These are phyloP conservation scores for Macropus fuliginosus DNA, from an alignment of 2,797 vertebrate species.

Conservation along the genomic window DNA sequence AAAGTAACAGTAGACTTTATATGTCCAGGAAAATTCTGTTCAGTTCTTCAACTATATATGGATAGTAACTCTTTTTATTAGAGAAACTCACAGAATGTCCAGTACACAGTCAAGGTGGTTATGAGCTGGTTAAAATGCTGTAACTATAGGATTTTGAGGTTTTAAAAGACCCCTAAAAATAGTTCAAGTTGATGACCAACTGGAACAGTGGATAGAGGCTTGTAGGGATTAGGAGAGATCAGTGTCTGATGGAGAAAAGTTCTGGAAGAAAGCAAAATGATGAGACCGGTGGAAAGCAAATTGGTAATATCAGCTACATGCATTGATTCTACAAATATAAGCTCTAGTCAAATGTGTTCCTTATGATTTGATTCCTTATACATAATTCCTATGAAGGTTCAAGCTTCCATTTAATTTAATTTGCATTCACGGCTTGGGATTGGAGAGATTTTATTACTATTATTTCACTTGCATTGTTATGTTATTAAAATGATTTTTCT, in stretches of 20 bases:
- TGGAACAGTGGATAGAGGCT: neutral
- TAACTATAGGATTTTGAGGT: neutral
- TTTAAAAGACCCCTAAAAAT: neutral
- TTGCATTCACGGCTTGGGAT: neutral
- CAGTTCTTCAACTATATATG: neutral
- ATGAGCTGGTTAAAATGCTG: neutral
- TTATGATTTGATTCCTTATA: too few relatives aligned
- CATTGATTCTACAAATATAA: neutral
- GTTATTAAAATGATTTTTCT: neutral
- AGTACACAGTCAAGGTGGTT: neutral
- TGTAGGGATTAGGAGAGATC: neutral
- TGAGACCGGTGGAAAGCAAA: neutral
- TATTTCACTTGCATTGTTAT: neutral
- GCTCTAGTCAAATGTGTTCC: neutral
- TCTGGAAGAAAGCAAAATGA: too few relatives aligned
- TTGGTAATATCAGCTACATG: neutral
- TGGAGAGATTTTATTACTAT: neutral
- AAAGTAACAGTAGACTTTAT: neutral
- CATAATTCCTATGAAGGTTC: too few relatives aligned
- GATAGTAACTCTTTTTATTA: neutral
- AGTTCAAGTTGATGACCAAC: neutral
- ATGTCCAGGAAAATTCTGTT: neutral
- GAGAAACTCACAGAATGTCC: neutral
- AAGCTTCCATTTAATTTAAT: neutral
- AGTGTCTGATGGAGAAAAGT: neutral